Evolutionary conservation across 2,888 invertebrate genomes (phyloP).

Genomic region (Morpho achilles): DNA sequence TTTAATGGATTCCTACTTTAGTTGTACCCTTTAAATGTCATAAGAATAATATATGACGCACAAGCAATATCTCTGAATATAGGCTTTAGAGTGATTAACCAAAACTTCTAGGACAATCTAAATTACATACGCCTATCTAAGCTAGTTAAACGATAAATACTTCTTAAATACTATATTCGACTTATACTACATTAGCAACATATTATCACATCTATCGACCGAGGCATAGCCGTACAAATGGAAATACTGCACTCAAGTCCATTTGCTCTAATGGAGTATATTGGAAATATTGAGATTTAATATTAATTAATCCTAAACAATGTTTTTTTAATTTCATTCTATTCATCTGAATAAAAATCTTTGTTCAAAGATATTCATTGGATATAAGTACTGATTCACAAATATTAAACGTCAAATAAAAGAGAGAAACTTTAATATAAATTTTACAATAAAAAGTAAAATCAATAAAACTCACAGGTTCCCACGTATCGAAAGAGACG

Average conservation of each 20-base stretch:
- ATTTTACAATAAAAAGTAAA: constrained; percentile 9
- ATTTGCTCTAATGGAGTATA: constrained; percentile 24
- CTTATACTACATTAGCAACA: constrained; percentile 65
- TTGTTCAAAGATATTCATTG: constrained; percentile 19
- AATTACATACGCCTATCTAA: constrained; percentile 66
- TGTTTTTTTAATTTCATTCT: constrained; percentile 12
- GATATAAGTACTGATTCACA: constrained; percentile 29
- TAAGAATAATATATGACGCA: no score
- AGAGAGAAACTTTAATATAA: background rate
- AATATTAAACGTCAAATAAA: constrained; percentile 9
- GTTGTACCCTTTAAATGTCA: no score
- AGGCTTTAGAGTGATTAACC: constrained; percentile 50
- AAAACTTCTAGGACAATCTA: constrained; percentile 51
- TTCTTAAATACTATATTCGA: constrained; percentile 60
- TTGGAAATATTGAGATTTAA: constrained; percentile 22
- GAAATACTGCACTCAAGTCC: constrained; percentile 38
- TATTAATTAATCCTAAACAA: constrained; percentile 12
- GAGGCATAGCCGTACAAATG: constrained; percentile 58
- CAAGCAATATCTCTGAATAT: no score
- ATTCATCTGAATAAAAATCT: constrained; percentile 24
- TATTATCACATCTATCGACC: constrained; percentile 69
- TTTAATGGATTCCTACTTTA: no score
- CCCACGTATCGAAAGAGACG: constrained; percentile 21
- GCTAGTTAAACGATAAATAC: constrained; percentile 72
- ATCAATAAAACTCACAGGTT: constrained; percentile 13